Evolutionary conservation across 2,888 invertebrate genomes (phyloP).

Genomic region (Heliconius ismenius): DNA sequence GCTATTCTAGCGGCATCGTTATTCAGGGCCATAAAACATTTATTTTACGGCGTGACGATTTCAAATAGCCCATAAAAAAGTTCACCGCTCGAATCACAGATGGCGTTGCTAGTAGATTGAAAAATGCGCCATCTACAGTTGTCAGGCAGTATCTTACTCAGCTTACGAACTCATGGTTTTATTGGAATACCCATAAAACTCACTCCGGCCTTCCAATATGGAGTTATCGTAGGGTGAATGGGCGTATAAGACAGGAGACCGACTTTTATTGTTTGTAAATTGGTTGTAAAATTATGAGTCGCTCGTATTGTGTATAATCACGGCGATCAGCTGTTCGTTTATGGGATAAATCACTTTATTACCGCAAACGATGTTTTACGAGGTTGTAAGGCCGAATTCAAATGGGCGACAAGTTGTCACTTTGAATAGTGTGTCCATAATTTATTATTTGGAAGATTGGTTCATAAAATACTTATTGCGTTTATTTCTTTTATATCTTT

Average conservation of each 20-base stretch:
- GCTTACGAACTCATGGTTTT: conserved; percentile 68
- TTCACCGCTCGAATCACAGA: conserved; percentile 69
- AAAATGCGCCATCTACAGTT: conserved; percentile 70
- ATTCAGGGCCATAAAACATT: conserved; percentile 71
- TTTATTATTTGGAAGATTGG: conserved; percentile 36
- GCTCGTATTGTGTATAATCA: conserved; percentile 79
- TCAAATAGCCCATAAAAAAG: conserved; percentile 75
- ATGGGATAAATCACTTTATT: conserved; percentile 77
- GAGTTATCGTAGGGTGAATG: conserved; percentile 79
- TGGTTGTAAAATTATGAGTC: conserved; percentile 82
- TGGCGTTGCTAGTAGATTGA: conserved; percentile 62
- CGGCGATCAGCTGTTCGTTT: conserved; percentile 78
- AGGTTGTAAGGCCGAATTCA: conserved; percentile 64
- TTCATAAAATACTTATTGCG: conserved; percentile 5
- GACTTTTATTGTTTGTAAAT: conserved; percentile 83
- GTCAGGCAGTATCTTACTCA: conserved; percentile 53
- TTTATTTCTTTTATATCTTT: not conserved
- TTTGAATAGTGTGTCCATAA: conserved; percentile 38
- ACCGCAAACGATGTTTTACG: conserved; percentile 69
- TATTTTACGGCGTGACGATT: conserved; percentile 75
- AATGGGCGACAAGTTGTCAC: conserved; percentile 59
- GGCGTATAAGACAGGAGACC: conserved; percentile 78
- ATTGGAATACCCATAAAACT: conserved; percentile 77
- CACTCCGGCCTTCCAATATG: conserved; percentile 73
- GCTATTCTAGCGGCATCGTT: conserved; percentile 75